Evolutionary conservation across 2,113 vertebrate genomes (phyloP).

Genomic region (Galemys pyrenaicus): DNA sequence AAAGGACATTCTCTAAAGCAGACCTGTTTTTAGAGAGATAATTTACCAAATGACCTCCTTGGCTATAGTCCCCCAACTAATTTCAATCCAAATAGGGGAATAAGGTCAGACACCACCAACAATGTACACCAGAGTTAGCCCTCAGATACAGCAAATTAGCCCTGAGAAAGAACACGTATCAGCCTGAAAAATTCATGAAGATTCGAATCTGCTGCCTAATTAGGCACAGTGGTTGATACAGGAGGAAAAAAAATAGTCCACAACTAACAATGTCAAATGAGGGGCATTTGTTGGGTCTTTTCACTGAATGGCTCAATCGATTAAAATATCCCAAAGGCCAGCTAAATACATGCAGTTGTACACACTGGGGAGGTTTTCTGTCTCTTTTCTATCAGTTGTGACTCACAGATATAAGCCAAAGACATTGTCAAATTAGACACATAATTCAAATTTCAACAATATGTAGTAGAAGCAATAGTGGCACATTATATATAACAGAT

Average conservation of each 20-base stretch:
- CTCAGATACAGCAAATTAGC: conserved; percentile 73
- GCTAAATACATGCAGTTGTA: conserved; percentile 35
- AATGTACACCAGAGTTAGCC: conserved; percentile 53
- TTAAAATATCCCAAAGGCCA: conserved; percentile 52
- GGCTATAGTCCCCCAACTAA: conserved; percentile 47
- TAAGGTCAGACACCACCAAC: conserved; percentile 66
- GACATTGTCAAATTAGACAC: background rate
- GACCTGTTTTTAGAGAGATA: conserved; percentile 43
- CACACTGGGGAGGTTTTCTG: conserved; percentile 8
- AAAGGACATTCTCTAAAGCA: conserved; percentile 10
- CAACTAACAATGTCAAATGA: conserved; percentile 71
- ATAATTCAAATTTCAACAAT: conserved; percentile 38
- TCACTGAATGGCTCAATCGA: conserved; percentile 31
- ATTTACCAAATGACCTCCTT: conserved; percentile 59
- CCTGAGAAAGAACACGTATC: conserved; percentile 62
- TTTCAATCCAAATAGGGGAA: conserved; percentile 62
- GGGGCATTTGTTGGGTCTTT: conserved; percentile 62
- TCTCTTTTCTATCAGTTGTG: conserved; percentile 1
- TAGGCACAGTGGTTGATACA: conserved; percentile 68
- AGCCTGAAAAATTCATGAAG: conserved; percentile 77
- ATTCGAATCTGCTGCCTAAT: conserved; percentile 70
- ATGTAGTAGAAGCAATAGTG: background rate
- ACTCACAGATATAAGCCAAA: conserved; percentile 51
- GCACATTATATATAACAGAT: too few relatives aligned
- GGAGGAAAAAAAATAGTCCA: conserved; percentile 28